Base-by-base conservation (phyloP, 2,113 vertebrate genomes). In the Pogonocichla stellata region DNA sequence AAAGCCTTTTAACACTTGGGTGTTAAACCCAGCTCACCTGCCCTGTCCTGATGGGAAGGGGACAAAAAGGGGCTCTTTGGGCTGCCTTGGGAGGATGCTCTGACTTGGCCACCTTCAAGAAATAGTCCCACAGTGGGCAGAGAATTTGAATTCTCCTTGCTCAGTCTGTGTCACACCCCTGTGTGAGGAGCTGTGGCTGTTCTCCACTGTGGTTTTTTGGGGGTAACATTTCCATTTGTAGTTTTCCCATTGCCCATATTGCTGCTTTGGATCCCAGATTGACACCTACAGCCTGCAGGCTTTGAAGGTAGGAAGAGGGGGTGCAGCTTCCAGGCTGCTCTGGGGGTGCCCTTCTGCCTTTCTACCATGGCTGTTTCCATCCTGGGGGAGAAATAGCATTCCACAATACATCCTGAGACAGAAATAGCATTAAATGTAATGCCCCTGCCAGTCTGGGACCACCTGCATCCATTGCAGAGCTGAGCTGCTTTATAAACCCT, bases 31-130 rank as follows among this genome's bases (percentile, higher is more conserved):
- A 0, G 10, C 40, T 73, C 36, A 54, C 42, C 40, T 2, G 3
- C 33, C 48, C 29, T 34, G 29, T 69, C 25, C 57, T 86, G 34
- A 61, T 54, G 75, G 58, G 67, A 88, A 31, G 1, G 4, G 16
- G 45, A 48, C 0, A 9, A 33, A 64, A 47, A 77, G 23, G 36
- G 28, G 12, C 26, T 61, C 19, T 42, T 45, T 9, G 31, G 66
- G 51, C 43, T n/a, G 53, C 0, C 0, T 3, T 26, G n/a, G 31
- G 38, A 72, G 58, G 57, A 43, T 62, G 11, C 14, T 61, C 28
- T 64, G 54, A 38, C 38, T 72, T 10, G 29, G 14, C 26, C 19
- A 18, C 0, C 47, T 75, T 91, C 29, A n/a, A 71, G 14, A 53
- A 79, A 33, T 1, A 71, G 6, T 15, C 28, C 61, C 25, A 38